Percentiles rank a stretch among this genome's conserved stretches.
Evolutionary conservation across 2,888 invertebrate species (phyloP).

Genomic region (Bruchidius siliquastri): DNA sequence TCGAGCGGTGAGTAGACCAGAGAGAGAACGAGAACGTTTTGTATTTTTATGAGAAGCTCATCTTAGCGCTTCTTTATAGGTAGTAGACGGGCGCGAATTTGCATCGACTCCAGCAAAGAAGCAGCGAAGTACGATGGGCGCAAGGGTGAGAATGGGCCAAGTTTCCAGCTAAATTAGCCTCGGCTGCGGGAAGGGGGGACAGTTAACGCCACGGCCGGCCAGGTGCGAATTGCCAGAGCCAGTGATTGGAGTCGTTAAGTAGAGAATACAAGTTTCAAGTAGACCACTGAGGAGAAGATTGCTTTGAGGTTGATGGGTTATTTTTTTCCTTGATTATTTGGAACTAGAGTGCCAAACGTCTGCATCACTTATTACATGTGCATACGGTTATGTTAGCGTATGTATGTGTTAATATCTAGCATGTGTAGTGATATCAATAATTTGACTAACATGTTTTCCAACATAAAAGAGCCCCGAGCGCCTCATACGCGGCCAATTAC

Average conservation of each 20-base stretch:
- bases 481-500: too few relatives aligned
- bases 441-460: too few relatives aligned
- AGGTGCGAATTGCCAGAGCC: not conserved
- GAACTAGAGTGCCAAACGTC: too few relatives aligned
- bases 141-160: conserved; percentile 2
- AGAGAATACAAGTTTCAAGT: not conserved
- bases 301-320: not conserved
- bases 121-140: not conserved
- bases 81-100: conserved; percentile 25
- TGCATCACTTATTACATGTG: too few relatives aligned
- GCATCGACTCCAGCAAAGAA: conserved; percentile 22
- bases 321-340: too few relatives aligned
- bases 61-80: conserved; percentile 35
- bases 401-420: too few relatives aligned
- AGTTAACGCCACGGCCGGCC: not conserved
- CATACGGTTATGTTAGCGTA: too few relatives aligned
- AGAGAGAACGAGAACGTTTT: conserved; percentile 23
- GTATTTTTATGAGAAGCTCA: conserved; percentile 35
- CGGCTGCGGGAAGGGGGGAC: not conserved
- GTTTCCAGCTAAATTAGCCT: not conserved
- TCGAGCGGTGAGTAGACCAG: not conserved
- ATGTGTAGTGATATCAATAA: too few relatives aligned
- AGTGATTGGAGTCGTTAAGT: not conserved
- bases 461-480: too few relatives aligned
- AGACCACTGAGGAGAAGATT: not conserved